Evolutionary conservation across 2,888 invertebrate genomes (phyloP).

Genomic region (Mythimna loreyi): DNA sequence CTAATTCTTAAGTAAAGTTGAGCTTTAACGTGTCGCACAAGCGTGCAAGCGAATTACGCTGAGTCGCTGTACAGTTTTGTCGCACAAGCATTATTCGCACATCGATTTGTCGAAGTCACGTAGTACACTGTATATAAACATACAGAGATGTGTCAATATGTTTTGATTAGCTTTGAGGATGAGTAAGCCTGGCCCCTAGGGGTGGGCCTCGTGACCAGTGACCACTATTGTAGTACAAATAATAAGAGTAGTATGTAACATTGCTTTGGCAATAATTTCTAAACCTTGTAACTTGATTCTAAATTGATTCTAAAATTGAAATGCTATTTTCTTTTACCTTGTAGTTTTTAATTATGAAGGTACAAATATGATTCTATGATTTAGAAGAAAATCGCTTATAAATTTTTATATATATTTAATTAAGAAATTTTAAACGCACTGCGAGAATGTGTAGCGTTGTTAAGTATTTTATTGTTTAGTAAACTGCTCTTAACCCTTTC

Average conservation of each 20-base stretch:
- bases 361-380: neutral
- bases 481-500: neutral
- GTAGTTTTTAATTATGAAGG: constrained; percentile 1
- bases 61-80: no score
- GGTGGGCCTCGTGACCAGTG: constrained; percentile 27
- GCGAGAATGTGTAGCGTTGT: neutral
- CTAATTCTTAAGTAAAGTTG: no score
- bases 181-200: neutral
- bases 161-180: neutral
- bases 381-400: constrained; percentile 16
- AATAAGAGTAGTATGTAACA: constrained; percentile 4
- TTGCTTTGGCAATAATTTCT: constrained; percentile 1
- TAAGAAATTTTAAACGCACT: constrained; percentile 8
- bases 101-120: no score
- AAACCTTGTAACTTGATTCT: constrained; percentile 1
- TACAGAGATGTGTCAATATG: neutral
- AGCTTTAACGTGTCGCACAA: no score
- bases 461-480: neutral
- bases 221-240: constrained; percentile 40
- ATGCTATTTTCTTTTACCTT: constrained; percentile 7
- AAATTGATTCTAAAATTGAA: constrained; percentile 3
- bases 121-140: neutral
- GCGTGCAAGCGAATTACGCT: no score
- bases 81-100: no score
- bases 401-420: neutral